A percentile compares a stretch with the other conserved stretches of the same genome.
Conservation (phyloP, 2,113 vertebrate species). For the Pagrus major region DNA sequence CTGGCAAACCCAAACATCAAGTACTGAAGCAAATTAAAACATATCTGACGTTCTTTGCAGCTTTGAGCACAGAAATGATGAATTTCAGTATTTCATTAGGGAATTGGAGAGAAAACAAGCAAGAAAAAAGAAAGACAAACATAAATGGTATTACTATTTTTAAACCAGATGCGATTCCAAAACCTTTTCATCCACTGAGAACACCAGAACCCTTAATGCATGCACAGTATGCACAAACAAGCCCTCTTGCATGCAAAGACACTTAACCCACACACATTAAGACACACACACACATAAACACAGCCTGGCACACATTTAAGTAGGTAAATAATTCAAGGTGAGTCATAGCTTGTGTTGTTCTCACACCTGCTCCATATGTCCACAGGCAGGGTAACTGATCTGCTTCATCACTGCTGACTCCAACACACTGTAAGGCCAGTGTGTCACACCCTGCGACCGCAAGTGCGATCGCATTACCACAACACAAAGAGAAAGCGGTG, state of each 20-base stretch:
- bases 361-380: constrained; percentile 71
- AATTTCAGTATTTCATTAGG: not conserved
- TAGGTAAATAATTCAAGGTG: constrained; percentile 69
- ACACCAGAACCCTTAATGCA: not conserved
- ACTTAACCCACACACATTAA: not conserved
- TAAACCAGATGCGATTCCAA: not conserved
- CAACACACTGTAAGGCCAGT: constrained; percentile 40
- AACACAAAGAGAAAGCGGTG: constrained; percentile 52
- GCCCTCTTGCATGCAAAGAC: constrained; percentile 10
- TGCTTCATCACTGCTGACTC: constrained; percentile 45
- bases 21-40: not conserved
- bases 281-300: not conserved
- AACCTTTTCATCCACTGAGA: not conserved
- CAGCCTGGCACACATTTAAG: not conserved
- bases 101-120: not conserved
- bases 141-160: not conserved
- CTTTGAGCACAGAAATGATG: not conserved
- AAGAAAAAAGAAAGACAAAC: not conserved
- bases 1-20: not conserved
- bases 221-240: not conserved
- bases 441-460: constrained; percentile 44
- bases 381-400: constrained; percentile 48
- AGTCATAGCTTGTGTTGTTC: constrained; percentile 51
- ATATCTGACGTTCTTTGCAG: not conserved
- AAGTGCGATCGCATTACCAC: constrained; percentile 58